These are phyloP conservation scores for Chelmon rostratus DNA, from an alignment of 2,797 vertebrate species.

Conservation along the genomic window DNA sequence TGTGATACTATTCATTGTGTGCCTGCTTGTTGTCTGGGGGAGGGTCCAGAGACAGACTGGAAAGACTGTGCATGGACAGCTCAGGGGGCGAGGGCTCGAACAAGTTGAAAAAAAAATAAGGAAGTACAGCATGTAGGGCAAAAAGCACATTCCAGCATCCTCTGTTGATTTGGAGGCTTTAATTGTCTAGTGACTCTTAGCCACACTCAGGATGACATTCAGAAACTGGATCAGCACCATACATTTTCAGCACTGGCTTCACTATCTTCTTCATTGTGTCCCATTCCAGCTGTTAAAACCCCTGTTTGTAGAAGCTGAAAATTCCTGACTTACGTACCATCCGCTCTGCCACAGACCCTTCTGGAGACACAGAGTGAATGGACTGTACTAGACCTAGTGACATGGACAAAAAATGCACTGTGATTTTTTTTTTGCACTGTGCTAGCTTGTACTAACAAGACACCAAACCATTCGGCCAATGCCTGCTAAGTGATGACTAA, in stretches of 20 bases:
- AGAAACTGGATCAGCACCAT: not conserved
- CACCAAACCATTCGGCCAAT: too few relatives aligned
- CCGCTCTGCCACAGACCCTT: not conserved
- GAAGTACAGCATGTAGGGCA: not conserved
- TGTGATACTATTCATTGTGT: conserved; percentile 7
- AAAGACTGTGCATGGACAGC: not conserved
- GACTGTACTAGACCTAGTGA: not conserved
- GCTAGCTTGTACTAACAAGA: too few relatives aligned
- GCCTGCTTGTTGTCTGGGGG: not conserved
- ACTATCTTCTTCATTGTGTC: not conserved
- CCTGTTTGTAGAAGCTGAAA: not conserved
- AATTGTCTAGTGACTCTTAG: not conserved
- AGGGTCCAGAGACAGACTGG: not conserved
- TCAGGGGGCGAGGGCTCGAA: not conserved
- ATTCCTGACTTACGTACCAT: not conserved
- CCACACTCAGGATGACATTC: not conserved
- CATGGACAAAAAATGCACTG: too few relatives aligned
- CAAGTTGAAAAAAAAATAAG: not conserved
- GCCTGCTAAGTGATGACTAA: too few relatives aligned
- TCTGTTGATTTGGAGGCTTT: not conserved
- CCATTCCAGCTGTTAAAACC: not conserved
- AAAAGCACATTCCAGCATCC: not conserved
- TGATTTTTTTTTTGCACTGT: too few relatives aligned
- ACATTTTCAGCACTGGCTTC: not conserved
- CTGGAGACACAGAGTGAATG: not conserved